Evolutionary conservation across 2,888 invertebrate genomes (phyloP).

Genomic region (Colletes collaris): DNA sequence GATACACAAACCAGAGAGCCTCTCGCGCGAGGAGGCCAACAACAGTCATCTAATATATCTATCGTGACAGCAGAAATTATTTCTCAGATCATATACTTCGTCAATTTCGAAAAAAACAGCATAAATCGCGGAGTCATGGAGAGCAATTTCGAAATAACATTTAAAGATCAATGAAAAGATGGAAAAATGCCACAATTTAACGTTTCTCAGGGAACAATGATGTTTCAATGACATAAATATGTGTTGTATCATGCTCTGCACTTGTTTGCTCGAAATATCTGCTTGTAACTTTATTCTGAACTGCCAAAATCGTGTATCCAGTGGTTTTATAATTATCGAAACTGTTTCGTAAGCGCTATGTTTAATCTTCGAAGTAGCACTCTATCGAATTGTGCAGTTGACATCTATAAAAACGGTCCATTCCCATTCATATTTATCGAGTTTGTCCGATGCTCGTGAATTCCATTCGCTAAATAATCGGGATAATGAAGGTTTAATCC

Average conservation of each 20-base stretch:
- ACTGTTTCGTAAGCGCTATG: neutral
- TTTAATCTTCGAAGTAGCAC: conserved; percentile 12
- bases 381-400: neutral
- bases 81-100: conserved; percentile 12
- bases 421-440: conserved; percentile 26
- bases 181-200: too few species aligned
- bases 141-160: neutral
- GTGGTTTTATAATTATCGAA: neutral
- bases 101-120: neutral
- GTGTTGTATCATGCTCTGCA: too few species aligned
- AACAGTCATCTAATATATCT: conserved; percentile 45
- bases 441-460: conserved; percentile 19
- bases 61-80: conserved; percentile 41
- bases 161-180: too few species aligned
- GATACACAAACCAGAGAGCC: conserved; percentile 66
- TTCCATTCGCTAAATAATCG: conserved; percentile 37
- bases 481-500: conserved; percentile 54
- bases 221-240: too few species aligned
- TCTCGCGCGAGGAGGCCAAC: conserved; percentile 79
- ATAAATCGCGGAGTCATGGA: neutral
- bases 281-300: neutral
- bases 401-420: conserved; percentile 17
- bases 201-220: too few species aligned
- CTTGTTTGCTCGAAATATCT: neutral
- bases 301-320: neutral